Percentiles rank a stretch among this genome's conserved stretches.
phyloP scores from a whole-genome alignment of 23 tunicate species.

The Clavelina lepadiformis region DNA sequence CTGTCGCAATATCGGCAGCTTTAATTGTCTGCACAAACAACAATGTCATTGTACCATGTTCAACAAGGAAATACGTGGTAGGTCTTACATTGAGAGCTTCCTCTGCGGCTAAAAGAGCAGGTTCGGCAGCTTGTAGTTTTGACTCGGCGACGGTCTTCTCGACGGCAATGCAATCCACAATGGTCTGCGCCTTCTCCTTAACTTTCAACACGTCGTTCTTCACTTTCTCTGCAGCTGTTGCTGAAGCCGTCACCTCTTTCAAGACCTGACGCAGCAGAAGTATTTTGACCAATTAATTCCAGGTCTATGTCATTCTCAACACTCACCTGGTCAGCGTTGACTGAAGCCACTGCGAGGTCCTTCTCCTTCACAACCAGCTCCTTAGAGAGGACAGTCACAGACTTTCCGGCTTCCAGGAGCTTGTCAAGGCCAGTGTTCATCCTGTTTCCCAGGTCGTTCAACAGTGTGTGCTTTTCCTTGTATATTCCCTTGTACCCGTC shows the following conservation, averaged over 20 bases:
- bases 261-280: constrained; percentile 44
- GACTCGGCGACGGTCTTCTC: constrained; percentile 80
- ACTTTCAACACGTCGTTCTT: constrained; percentile 88
- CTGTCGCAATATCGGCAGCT: constrained; percentile 99
- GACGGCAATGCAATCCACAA: constrained; percentile 83
- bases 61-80: not conserved
- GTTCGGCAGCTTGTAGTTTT: constrained; percentile 94
- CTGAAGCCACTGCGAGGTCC: constrained; percentile 89
- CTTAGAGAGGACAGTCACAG: constrained; percentile 79
- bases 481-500: constrained; percentile 93
- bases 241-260: constrained; percentile 94
- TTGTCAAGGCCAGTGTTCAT: constrained; percentile 99
- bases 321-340: constrained; percentile 83
- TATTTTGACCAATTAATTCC: not conserved
- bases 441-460: constrained; percentile 73
- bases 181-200: constrained; percentile 95
- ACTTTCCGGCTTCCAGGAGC: constrained; percentile 94
- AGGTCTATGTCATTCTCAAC: not conserved
- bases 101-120: constrained; percentile 95
- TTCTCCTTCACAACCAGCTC: constrained; percentile 95
- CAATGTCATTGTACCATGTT: not conserved
- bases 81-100: constrained; percentile 93
- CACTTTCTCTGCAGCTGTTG: constrained; percentile 94
- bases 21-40: constrained; percentile 77
- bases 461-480: constrained; percentile 68